Evolutionary conservation across 2,797 vertebrate genomes (phyloP).

Genomic region (Tokudaia muenninki): DNA sequence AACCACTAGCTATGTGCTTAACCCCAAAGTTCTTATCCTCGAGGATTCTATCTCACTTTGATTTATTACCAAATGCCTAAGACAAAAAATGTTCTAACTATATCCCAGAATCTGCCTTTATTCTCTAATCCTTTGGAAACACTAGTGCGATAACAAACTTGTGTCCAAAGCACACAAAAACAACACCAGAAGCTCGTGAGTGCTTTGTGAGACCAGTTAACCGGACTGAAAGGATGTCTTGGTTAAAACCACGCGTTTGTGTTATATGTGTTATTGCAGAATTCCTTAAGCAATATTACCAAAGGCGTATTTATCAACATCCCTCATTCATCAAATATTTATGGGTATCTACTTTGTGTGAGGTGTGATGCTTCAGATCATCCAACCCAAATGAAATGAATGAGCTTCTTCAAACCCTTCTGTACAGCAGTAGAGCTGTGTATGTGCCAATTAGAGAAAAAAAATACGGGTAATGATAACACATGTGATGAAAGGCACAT

Average conservation of each 20-base stretch:
- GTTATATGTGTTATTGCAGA: neutral
- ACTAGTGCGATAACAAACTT: conserved; percentile 57
- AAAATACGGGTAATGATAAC: neutral
- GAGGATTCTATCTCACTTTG: conserved; percentile 65
- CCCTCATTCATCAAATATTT: conserved; percentile 46
- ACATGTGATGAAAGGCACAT: neutral
- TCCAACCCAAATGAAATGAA: neutral
- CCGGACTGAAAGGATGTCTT: conserved; percentile 24
- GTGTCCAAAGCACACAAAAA: neutral
- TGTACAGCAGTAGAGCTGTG: neutral
- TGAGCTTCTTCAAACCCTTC: neutral
- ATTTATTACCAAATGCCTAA: conserved; percentile 73
- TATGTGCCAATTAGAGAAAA: neutral
- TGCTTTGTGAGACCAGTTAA: neutral
- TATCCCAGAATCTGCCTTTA: conserved; percentile 40
- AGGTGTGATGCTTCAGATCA: neutral
- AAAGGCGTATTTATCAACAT: conserved; percentile 28
- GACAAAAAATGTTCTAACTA: conserved; percentile 50
- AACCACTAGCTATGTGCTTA: conserved; percentile 64
- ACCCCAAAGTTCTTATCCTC: conserved; percentile 50
- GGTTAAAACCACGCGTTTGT: conserved; percentile 18
- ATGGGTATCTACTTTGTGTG: neutral
- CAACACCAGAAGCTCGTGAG: neutral
- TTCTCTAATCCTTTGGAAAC: conserved; percentile 51
- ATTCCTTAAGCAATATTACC: conserved; percentile 47